Conservation (phyloP, 2,888 invertebrate species). For the Ornithoptera priamus region DNA sequence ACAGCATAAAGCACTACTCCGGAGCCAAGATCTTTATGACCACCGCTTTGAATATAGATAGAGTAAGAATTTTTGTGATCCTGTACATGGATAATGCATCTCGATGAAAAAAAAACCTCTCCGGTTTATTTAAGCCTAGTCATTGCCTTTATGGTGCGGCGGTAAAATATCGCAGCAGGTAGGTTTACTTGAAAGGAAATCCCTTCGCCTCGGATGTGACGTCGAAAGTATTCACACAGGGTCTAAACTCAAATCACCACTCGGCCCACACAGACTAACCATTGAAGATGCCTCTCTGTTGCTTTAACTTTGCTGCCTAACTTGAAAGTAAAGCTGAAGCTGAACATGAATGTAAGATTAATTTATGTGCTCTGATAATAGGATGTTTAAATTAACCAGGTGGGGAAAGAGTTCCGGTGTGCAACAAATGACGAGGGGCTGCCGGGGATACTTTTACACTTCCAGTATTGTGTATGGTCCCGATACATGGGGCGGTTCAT, state of each 20-base stretch:
- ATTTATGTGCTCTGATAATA: too few species aligned
- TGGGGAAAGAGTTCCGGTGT: too few species aligned
- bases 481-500: too few species aligned
- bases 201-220: constrained; percentile 53
- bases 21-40: neutral
- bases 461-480: too few species aligned
- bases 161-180: constrained; percentile 39
- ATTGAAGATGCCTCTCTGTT: too few species aligned
- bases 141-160: constrained; percentile 29
- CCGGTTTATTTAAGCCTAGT: constrained; percentile 25
- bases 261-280: constrained; percentile 42
- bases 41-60: constrained; percentile 21
- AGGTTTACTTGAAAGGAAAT: constrained; percentile 51
- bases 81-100: constrained; percentile 22
- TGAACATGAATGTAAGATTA: too few species aligned
- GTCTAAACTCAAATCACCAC: constrained; percentile 54
- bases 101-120: constrained; percentile 15
- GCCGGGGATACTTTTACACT: too few species aligned
- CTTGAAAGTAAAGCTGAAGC: too few species aligned
- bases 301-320: too few species aligned
- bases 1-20: neutral
- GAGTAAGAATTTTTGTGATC: constrained; percentile 6
- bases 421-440: too few species aligned
- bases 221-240: constrained; percentile 53
- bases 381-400: too few species aligned